A percentile compares a stretch with the other conserved stretches of the same genome.
These are phyloP conservation scores for Cariama cristata DNA, from an alignment of 2,113 vertebrate species.

Conservation along the genomic window DNA sequence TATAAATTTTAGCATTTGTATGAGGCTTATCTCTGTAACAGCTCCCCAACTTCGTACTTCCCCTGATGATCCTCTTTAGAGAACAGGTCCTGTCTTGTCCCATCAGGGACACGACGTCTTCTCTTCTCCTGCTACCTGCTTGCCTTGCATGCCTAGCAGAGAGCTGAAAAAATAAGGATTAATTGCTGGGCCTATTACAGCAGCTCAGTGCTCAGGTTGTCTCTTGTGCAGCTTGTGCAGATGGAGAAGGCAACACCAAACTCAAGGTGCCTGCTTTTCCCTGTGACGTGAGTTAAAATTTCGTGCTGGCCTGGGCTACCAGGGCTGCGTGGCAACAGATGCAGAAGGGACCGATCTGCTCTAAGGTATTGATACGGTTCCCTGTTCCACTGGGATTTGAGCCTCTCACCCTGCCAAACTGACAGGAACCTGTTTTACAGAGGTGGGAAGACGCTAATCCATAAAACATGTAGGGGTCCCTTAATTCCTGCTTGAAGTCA, in stretches of 20 bases:
- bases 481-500: background rate
- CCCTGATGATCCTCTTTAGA: background rate
- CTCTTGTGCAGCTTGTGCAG: background rate
- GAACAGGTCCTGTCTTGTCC: background rate
- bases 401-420: background rate
- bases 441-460: background rate
- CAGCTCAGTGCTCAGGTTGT: accelerated
- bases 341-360: background rate
- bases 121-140: background rate
- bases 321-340: background rate
- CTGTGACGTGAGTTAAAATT: background rate
- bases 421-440: background rate
- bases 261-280: background rate
- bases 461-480: background rate
- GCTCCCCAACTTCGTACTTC: background rate
- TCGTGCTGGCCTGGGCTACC: background rate
- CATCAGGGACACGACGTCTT: background rate
- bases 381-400: background rate
- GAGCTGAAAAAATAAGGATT: background rate
- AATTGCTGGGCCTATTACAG: background rate
- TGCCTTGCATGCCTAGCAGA: background rate
- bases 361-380: background rate
- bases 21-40: background rate
- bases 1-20: background rate
- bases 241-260: background rate